Conservation (phyloP, 2,797 vertebrate genomes). For the Acanthurus lineatus region DNA sequence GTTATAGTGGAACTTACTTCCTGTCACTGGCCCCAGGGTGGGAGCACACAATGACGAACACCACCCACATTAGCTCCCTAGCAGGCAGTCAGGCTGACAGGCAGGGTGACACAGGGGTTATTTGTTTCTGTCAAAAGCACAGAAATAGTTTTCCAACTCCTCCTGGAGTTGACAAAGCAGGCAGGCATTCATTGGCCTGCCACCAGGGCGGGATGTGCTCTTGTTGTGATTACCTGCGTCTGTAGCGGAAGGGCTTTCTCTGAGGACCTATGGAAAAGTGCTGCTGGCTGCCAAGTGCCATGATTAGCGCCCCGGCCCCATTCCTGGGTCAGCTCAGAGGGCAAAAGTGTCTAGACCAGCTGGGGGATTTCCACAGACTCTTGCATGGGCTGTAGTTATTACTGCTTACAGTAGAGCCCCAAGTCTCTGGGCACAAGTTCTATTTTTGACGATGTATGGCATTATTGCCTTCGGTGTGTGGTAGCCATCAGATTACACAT, state of each 20-base stretch:
- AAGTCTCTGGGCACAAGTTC: slow-evolving; percentile 44
- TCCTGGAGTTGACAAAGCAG: slow-evolving; percentile 63
- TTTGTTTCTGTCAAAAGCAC: slow-evolving; percentile 72
- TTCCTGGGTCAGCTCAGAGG: slow-evolving; percentile 78
- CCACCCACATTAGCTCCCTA: slow-evolving; percentile 60
- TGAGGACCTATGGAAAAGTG: slow-evolving; percentile 76
- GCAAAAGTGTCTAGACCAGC: slow-evolving; percentile 72
- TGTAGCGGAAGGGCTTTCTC: slow-evolving; percentile 78
- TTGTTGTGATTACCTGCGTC: slow-evolving; percentile 80
- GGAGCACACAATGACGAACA: slow-evolving; percentile 63
- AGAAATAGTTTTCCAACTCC: slow-evolving; percentile 72
- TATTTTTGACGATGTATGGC: slow-evolving; percentile 19
- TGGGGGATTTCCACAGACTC: slow-evolving; percentile 74
- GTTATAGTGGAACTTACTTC: slow-evolving; percentile 63
- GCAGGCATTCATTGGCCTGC: slow-evolving; percentile 47
- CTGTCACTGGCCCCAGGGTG: slow-evolving; percentile 63
- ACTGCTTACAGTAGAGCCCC: slow-evolving; percentile 54
- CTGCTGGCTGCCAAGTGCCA: slow-evolving; percentile 70
- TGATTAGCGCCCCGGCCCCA: slow-evolving; percentile 74
- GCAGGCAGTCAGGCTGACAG: slow-evolving; percentile 49
- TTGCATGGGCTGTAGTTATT: slow-evolving; percentile 63
- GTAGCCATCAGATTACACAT: slow-evolving; percentile 49
- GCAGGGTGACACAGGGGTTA: slow-evolving; percentile 74
- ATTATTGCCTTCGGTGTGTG: slow-evolving; percentile 43
- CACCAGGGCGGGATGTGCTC: slow-evolving; percentile 65